A percentile compares a stretch with the other conserved stretches of the same genome.
Evolutionary conservation across 2,113 vertebrate genomes (phyloP).

Genomic region (Podiceps cristatus): DNA sequence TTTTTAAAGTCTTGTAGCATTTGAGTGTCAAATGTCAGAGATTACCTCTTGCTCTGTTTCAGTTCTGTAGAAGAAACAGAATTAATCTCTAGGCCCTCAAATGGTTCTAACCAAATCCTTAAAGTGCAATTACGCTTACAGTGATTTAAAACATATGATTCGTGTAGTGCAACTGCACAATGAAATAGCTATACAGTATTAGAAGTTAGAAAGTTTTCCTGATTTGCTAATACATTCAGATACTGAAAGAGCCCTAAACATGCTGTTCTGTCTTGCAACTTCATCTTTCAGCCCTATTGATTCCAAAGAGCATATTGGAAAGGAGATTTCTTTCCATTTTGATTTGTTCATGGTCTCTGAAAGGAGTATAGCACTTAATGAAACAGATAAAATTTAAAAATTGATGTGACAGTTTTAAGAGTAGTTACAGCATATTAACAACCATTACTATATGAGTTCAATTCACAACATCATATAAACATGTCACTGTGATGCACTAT

Average conservation of each 20-base stretch:
- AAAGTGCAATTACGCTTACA: neutral
- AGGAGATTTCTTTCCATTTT: neutral
- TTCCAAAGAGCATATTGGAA: neutral
- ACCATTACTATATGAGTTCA: neutral
- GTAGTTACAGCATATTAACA: neutral
- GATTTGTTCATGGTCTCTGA: neutral
- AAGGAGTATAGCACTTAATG: neutral
- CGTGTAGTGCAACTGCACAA: neutral
- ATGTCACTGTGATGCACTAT: neutral
- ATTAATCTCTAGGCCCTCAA: neutral
- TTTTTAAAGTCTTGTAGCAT: neutral
- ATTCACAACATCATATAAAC: neutral
- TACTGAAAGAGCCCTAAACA: neutral
- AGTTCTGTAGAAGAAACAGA: neutral
- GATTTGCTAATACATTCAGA: neutral
- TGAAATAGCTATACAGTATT: fast-evolving
- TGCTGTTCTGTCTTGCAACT: neutral
- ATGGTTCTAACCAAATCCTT: neutral
- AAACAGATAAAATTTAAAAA: neutral
- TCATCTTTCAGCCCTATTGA: neutral
- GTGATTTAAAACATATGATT: neutral
- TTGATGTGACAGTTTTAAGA: neutral
- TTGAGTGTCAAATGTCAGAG: neutral
- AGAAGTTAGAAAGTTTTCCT: neutral
- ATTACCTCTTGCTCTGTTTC: neutral